Conservation (phyloP, 2,888 invertebrate genomes). For the Microchrysa polita region DNA sequence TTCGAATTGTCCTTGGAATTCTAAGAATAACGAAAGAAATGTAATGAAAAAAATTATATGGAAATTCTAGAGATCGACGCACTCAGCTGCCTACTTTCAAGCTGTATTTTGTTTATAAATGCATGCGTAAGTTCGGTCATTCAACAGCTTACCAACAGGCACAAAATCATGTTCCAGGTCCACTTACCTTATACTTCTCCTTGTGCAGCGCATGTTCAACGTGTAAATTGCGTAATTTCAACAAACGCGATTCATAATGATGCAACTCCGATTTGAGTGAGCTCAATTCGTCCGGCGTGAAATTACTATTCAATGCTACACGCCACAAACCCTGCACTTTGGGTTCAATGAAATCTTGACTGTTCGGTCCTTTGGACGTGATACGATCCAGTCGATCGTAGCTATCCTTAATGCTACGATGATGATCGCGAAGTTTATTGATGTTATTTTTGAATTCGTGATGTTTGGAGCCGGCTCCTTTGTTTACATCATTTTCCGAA, state of each 20-base stretch:
- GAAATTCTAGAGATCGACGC: not conserved
- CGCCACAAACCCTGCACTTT: constrained; percentile 91
- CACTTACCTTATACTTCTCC: constrained; percentile 72
- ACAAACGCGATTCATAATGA: constrained; percentile 82
- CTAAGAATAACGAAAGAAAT: constrained; percentile 56
- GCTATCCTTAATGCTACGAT: constrained; percentile 78
- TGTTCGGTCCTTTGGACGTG: constrained; percentile 79
- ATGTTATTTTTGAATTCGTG: constrained; percentile 73
- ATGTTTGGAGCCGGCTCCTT: constrained; percentile 57
- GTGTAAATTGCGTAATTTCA: constrained; percentile 84
- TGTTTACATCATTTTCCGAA: constrained; percentile 66
- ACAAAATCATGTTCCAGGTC: no score
- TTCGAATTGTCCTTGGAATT: constrained; percentile 71
- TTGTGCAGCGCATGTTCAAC: constrained; percentile 80
- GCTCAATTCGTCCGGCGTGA: constrained; percentile 81
- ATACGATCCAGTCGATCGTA: constrained; percentile 80
- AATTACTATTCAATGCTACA: constrained; percentile 81
- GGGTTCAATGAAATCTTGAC: constrained; percentile 88
- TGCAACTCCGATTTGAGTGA: constrained; percentile 85
- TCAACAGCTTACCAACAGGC: not conserved
- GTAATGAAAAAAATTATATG: not conserved
- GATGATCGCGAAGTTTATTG: constrained; percentile 77
- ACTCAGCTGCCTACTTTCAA: constrained; percentile 8
- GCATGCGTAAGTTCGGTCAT: not conserved
- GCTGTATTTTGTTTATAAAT: not conserved